Evolutionary conservation across 64 coral and sea anemone species (phyloP).

Genomic region (Stichodactyla mertensii): DNA sequence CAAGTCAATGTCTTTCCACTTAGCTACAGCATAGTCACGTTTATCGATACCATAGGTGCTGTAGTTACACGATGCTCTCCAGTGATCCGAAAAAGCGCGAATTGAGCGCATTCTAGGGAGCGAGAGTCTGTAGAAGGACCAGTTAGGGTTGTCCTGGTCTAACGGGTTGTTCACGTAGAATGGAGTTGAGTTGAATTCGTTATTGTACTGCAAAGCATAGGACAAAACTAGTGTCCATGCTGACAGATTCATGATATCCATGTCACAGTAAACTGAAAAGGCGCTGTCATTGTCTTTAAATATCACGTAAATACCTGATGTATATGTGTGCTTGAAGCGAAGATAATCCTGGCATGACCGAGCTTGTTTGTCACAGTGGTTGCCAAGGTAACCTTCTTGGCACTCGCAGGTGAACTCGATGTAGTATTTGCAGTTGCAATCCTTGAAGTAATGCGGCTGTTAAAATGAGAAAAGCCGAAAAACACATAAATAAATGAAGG

Average conservation of each 20-base stretch:
- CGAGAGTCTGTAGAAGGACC: constrained; percentile 28
- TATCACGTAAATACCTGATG: neutral
- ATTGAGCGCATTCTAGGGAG: constrained; percentile 19
- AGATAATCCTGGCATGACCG: neutral
- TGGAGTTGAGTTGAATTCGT: neutral
- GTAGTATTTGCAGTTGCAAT: neutral
- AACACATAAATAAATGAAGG: too few species aligned
- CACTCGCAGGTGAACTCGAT: neutral
- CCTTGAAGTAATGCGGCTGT: neutral
- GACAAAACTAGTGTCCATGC: constrained; percentile 31
- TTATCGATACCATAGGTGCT: neutral
- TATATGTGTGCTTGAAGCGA: neutral
- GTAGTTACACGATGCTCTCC: constrained; percentile 33
- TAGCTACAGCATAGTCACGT: constrained; percentile 11
- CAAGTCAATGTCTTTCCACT: neutral
- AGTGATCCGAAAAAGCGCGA: neutral
- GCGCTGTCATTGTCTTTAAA: neutral
- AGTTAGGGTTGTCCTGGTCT: constrained; percentile 16
- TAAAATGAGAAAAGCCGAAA: neutral
- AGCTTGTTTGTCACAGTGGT: neutral
- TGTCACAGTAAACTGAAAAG: constrained; percentile 29
- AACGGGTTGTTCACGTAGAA: constrained; percentile 15
- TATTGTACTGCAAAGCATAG: constrained; percentile 20
- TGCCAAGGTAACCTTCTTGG: constrained; percentile 3
- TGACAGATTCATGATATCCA: neutral